A percentile compares a stretch with the other conserved stretches of the same genome.
Conservation (phyloP, 2,113 vertebrate species). For the Rattus rattus region DNA sequence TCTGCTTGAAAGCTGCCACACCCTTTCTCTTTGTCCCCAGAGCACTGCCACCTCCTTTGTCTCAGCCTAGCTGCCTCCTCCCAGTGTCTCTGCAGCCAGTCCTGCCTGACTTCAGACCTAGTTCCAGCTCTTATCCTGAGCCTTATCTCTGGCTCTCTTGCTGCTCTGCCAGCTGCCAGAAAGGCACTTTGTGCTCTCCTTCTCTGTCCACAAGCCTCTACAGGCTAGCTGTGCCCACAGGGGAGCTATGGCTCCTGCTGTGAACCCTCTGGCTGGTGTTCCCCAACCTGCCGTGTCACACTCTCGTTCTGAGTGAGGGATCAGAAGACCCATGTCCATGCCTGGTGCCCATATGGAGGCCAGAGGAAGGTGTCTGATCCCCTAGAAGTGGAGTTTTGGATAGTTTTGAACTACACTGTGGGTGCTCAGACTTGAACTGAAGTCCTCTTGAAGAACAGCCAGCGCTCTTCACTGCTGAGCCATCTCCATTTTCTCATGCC, state of each 20-base stretch:
- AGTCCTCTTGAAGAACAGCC: not conserved
- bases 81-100: not conserved
- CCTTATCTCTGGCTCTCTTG: conserved; percentile 32
- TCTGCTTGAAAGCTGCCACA: not conserved
- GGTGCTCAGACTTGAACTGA: not conserved
- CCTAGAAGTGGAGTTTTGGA: not conserved
- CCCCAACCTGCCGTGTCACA: not conserved
- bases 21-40: not conserved
- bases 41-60: not conserved
- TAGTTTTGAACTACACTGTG: not conserved
- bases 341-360: not conserved
- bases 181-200: not conserved
- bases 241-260: not conserved
- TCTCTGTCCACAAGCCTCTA: not conserved
- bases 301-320: not conserved
- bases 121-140: conserved; percentile 27
- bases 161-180: not conserved
- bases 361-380: not conserved
- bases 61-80: not conserved
- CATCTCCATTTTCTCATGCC: not conserved
- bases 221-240: not conserved
- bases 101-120: conserved; percentile 12
- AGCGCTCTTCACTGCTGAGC: not conserved
- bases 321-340: not conserved
- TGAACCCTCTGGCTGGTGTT: not conserved